Base-by-base conservation (phyloP, 2,888 invertebrate genomes). In the Phyllotreta striolata region DNA sequence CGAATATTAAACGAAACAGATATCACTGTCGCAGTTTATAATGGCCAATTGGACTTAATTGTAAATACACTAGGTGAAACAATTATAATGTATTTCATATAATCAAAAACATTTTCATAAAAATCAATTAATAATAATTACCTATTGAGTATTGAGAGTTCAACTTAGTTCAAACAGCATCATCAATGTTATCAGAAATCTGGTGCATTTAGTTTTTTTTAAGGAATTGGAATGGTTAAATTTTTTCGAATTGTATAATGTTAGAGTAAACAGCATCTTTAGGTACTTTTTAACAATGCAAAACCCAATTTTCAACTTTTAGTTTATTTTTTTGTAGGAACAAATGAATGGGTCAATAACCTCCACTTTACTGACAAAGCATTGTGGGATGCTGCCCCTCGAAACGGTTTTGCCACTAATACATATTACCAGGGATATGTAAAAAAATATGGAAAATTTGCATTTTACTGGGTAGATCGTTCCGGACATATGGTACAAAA, bases 31-130 rank as follows among this genome's bases (percentile, higher is more conserved):
- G 85, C 85, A 38, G 89, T 93, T 12, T 89, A 90, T 76, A 91
- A 88, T 69, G 93, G 92, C 37, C 93, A 94, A 74, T 83, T 95
- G 66, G 95, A 95, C 80, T 84, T 95, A 12, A 93, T 95, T 74
- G 92, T 92, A 66, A 89, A 91, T 73, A 92, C 93, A 10, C 87
- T 91, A 69, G 94, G 93, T 68, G 24, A 52, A 49, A 13, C n/a
- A 41, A 12, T 35, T n/a, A 24, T 14, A 8, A n/a, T 5, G 6
- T 41, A n/a, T 41, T 41, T 41, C 39, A 14, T 39, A 10, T 38
- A 24, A 24, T 24, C 24, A 24, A 24, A 1, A 24, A 24, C 4
- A 24, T 24, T 24, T n/a, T n/a, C n/a, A n/a, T n/a, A n/a, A n/a
- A n/a, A n/a, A n/a, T n/a, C n/a, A n/a, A n/a, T n/a, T n/a, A n/a